A percentile compares a stretch with the other conserved stretches of the same genome.
These are phyloP conservation scores for Podotricha telesiphe DNA, from an alignment of 2,888 invertebrate genomes.

Conservation along the genomic window DNA sequence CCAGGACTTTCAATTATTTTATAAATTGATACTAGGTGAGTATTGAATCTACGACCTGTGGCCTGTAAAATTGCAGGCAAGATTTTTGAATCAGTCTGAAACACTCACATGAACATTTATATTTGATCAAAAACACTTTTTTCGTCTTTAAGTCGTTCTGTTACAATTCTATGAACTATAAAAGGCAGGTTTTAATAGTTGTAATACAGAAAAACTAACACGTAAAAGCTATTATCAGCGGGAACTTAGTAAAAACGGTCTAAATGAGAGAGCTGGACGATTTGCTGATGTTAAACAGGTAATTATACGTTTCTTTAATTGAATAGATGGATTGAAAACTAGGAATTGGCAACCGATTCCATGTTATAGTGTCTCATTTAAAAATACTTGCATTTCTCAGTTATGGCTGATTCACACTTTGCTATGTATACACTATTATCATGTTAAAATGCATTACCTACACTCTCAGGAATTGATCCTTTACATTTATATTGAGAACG, in stretches of 20 bases:
- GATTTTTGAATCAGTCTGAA: neutral
- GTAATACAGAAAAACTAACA: conserved; percentile 42
- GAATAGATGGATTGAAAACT: conserved; percentile 42
- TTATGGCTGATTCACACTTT: conserved; percentile 8
- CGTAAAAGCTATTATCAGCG: conserved; percentile 36
- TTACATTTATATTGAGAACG: too few species aligned
- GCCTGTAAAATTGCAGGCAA: neutral
- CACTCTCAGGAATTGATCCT: too few species aligned
- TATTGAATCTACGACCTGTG: neutral
- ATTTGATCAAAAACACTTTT: too few species aligned
- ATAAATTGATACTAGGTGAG: too few species aligned
- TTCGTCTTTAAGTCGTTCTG: neutral
- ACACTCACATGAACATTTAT: too few species aligned
- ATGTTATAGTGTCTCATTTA: conserved; percentile 2
- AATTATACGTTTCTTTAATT: conserved; percentile 41
- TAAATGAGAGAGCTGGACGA: conserved; percentile 22
- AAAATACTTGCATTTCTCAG: neutral
- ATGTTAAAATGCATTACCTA: neutral
- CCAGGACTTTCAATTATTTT: too few species aligned
- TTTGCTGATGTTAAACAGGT: conserved; percentile 32
- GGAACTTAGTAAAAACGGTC: conserved; percentile 25
- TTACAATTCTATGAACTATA: conserved; percentile 26
- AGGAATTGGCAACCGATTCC: conserved; percentile 32
- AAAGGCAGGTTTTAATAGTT: conserved; percentile 30
- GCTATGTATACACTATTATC: neutral